These are phyloP conservation scores for Phymorhynchus buccinoides DNA, from an alignment of 1,140 invertebrate genomes.

Conservation along the genomic window DNA sequence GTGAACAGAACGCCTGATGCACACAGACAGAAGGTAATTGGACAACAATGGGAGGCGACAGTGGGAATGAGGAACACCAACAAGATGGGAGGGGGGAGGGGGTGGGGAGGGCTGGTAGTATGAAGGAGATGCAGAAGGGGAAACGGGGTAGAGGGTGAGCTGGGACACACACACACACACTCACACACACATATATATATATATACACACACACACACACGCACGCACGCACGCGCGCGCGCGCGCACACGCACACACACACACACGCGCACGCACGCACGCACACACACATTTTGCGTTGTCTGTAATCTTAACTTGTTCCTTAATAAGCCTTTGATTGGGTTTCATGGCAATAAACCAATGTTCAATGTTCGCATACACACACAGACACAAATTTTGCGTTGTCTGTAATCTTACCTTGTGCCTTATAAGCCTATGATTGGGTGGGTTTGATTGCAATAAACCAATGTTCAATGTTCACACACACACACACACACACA, in stretches of 20 bases:
- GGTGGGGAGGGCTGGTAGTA: too few relatives aligned
- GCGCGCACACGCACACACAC: neutral
- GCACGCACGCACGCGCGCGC: neutral
- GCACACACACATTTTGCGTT: neutral
- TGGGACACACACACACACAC: neutral
- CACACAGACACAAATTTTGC: neutral
- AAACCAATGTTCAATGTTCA: too few relatives aligned
- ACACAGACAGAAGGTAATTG: too few relatives aligned
- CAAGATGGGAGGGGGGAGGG: too few relatives aligned
- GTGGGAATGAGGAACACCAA: too few relatives aligned
- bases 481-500: too few relatives aligned
- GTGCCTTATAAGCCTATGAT: too few relatives aligned
- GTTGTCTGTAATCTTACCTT: neutral
- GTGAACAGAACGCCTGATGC: too few relatives aligned
- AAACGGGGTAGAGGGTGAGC: too few relatives aligned
- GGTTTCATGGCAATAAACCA: neutral
- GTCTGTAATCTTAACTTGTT: neutral
- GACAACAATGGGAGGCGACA: too few relatives aligned
- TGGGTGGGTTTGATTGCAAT: conserved; percentile 5
- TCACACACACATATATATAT: neutral
- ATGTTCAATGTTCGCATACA: neutral
- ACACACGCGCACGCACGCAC: neutral
- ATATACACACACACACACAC: neutral
- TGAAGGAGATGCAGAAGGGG: too few relatives aligned
- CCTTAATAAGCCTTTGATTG: too few relatives aligned